Evolutionary conservation across 2,888 invertebrate genomes (phyloP), one percentile per base, ranked within the genome.

Genomic region (Agrochola lychnidis): DNA sequence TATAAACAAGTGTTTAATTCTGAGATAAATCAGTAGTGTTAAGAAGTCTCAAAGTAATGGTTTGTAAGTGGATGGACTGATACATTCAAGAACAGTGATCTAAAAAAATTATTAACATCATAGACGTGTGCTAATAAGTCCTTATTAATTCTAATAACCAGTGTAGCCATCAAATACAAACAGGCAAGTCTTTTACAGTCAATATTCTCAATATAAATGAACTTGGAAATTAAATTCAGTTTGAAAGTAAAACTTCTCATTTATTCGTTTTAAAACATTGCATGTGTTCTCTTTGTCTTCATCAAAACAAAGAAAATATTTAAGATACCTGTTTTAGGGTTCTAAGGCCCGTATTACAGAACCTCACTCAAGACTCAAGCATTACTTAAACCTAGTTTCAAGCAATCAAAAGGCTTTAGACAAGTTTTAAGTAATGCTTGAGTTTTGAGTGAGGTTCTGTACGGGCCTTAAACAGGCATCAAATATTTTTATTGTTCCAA

Each of bases 271-370:
- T 30, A 0, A 66, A 30, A 4, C 14, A 30, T 9, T 19, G 14
- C 14, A 56, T 36, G 12, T 30, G 14, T 57, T 76, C 9, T 59
- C 71, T 78, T 78, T 78, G 70, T 70, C 57, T 78, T 30, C 4
- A 14, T 51, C 9, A 12, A 30, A 59, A 70, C 42, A 78, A 42
- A 36, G 6, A 9, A 22, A 53, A 25, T 25, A 22, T 36, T 59
- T 30, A 30, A 30, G 10, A 22, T 36, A 14, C n/a, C 4, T 73
- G 5, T 57, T 45, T 45, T 30, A 30, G 30, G 30, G 30, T 30
- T 30, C 30, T 30, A 10, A 36, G 9, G 12, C 48, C 48, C 48
- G 4, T 48, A 16, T 48, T 48, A 48, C 5, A 48, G 48, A 19
- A 45, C 45, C 45, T 45, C 0, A 45, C 45, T 45, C 45, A 45